phyloP scores from a whole-genome alignment of 2,113 vertebrate genomes.

The Epinephelus fuscoguttatus region DNA sequence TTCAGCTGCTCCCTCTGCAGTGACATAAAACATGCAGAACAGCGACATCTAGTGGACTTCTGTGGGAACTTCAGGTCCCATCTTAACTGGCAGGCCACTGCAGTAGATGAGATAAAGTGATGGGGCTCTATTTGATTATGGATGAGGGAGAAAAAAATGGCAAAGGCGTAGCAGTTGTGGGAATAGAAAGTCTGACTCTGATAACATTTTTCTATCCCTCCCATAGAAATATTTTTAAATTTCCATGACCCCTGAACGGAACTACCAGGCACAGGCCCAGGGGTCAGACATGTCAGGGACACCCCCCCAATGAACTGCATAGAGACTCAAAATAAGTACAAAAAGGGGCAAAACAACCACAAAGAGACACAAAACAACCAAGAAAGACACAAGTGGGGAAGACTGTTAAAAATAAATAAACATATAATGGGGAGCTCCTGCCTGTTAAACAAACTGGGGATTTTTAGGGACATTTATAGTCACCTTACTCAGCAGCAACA shows the following conservation, averaged over 20 bases:
- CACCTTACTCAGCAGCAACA: not conserved
- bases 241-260: too few relatives aligned
- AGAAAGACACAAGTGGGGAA: too few relatives aligned
- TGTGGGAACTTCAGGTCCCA: not conserved
- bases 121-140: not conserved
- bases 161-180: conserved; percentile 14
- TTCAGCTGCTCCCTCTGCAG: not conserved
- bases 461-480: not conserved
- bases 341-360: too few relatives aligned
- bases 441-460: too few relatives aligned
- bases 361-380: too few relatives aligned
- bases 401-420: not conserved
- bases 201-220: conserved; percentile 11
- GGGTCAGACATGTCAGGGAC: too few relatives aligned
- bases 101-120: conserved; percentile 1
- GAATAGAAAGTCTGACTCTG: conserved; percentile 14
- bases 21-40: conserved; percentile 41
- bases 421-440: not conserved
- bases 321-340: too few relatives aligned
- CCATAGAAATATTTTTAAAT: too few relatives aligned
- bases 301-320: too few relatives aligned
- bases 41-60: conserved; percentile 63
- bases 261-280: too few relatives aligned
- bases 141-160: not conserved
- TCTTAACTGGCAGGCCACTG: not conserved